Conservation (phyloP, 2,888 invertebrate genomes). For the Papilio elwesi region DNA sequence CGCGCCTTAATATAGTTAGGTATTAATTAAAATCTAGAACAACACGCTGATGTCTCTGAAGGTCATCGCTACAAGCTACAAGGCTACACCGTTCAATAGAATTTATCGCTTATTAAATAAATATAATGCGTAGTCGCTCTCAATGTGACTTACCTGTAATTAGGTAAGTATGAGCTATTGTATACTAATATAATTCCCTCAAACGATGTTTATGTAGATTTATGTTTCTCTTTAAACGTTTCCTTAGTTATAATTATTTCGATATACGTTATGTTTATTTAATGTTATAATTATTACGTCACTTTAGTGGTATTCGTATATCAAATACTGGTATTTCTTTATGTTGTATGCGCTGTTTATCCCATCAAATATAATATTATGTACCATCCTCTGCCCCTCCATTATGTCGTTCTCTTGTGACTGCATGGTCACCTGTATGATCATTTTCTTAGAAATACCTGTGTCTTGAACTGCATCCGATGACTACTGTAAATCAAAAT, state of each 20-base stretch:
- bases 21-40: conserved; percentile 29
- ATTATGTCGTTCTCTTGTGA: too few relatives aligned
- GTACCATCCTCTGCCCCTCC: too few relatives aligned
- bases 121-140: conserved; percentile 12
- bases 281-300: too few relatives aligned
- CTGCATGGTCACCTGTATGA: too few relatives aligned
- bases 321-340: neutral
- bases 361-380: neutral
- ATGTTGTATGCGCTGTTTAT: neutral
- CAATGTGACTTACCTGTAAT: conserved; percentile 14
- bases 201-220: conserved; percentile 27
- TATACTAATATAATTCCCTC: conserved; percentile 11
- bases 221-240: conserved; percentile 4
- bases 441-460: too few relatives aligned
- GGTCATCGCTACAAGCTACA: conserved; percentile 9
- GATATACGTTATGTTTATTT: too few relatives aligned
- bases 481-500: too few relatives aligned
- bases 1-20: conserved; percentile 12
- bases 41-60: conserved; percentile 14
- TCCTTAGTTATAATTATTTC: conserved; percentile 8
- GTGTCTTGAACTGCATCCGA: too few relatives aligned
- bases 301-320: conserved; percentile 1
- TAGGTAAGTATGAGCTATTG: conserved; percentile 6
- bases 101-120: conserved; percentile 28
- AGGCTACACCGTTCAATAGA: conserved; percentile 26